Conservation (phyloP, 2,113 vertebrate species). For the Numenius arquata region DNA sequence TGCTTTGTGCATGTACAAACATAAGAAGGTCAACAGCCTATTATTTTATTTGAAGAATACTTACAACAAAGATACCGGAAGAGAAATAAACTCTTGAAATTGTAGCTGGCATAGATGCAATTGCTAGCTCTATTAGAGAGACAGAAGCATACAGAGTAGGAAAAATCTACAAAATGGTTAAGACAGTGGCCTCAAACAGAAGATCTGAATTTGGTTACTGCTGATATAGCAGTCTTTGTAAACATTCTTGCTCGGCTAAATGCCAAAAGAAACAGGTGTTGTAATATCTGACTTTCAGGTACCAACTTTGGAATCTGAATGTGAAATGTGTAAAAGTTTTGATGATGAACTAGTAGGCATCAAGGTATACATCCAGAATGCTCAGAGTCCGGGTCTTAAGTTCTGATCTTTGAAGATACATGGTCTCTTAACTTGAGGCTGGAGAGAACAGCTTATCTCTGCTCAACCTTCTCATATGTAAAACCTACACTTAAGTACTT, state of each 20-base stretch:
- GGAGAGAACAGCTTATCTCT: background rate
- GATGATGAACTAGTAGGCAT: background rate
- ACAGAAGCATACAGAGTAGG: background rate
- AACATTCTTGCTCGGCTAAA: accelerated
- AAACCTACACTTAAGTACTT: background rate
- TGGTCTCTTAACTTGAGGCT: background rate
- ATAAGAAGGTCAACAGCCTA: background rate
- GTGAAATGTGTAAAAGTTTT: background rate
- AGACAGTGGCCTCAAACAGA: background rate
- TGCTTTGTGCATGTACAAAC: background rate
- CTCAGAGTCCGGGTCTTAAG: background rate
- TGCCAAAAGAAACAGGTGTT: background rate
- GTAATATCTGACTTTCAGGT: background rate
- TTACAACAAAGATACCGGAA: background rate
- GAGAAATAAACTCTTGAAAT: background rate
- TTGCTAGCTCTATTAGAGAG: background rate
- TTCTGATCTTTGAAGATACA: background rate
- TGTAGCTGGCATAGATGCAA: background rate
- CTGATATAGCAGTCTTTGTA: background rate
- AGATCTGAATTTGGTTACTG: background rate
- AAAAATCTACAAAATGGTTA: background rate
- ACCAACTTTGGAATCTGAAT: background rate
- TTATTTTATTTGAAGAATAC: background rate
- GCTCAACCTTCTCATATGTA: background rate
- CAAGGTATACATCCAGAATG: background rate